A percentile compares a stretch with the other conserved stretches of the same genome.
phyloP scores from a whole-genome alignment of 2,113 vertebrate species.

The Typhlomys cinereus region DNA sequence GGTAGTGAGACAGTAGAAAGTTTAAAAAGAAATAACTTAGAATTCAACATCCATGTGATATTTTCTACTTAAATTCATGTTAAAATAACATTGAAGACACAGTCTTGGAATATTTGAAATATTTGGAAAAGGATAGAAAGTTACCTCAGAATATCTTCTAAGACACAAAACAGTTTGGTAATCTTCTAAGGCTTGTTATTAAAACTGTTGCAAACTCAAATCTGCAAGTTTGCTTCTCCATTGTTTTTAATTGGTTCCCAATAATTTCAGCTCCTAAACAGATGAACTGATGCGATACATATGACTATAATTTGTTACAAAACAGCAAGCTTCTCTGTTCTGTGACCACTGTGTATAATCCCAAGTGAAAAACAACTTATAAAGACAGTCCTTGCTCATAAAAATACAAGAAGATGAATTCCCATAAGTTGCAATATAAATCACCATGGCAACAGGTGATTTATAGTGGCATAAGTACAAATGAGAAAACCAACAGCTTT shows the following conservation, averaged over 20 bases:
- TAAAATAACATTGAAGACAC: conserved; percentile 23
- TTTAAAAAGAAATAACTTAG: neutral
- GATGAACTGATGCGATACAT: neutral
- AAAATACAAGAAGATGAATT: neutral
- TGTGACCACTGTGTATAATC: neutral
- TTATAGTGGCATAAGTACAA: too few relatives aligned
- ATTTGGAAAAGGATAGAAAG: conserved; percentile 38
- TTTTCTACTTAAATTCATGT: conserved; percentile 47
- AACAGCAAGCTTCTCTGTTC: neutral
- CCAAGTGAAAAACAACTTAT: neutral
- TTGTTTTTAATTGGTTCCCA: conserved; percentile 53
- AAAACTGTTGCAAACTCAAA: conserved; percentile 19
- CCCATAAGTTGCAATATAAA: too few relatives aligned
- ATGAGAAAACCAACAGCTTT: too few relatives aligned
- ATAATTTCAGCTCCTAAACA: conserved; percentile 50
- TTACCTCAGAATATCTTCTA: conserved; percentile 33
- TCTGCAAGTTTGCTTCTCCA: conserved; percentile 8
- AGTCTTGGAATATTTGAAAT: conserved; percentile 42
- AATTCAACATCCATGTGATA: conserved; percentile 30
- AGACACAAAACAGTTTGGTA: neutral
- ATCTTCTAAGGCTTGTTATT: conserved; percentile 23
- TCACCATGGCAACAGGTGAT: too few relatives aligned
- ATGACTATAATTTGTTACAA: conserved; percentile 26
- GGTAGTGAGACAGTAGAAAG: neutral
- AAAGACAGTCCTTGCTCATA: neutral